These are phyloP conservation scores for Apteryx mantelli DNA, from an alignment of 2,113 vertebrate species.

Conservation along the genomic window DNA sequence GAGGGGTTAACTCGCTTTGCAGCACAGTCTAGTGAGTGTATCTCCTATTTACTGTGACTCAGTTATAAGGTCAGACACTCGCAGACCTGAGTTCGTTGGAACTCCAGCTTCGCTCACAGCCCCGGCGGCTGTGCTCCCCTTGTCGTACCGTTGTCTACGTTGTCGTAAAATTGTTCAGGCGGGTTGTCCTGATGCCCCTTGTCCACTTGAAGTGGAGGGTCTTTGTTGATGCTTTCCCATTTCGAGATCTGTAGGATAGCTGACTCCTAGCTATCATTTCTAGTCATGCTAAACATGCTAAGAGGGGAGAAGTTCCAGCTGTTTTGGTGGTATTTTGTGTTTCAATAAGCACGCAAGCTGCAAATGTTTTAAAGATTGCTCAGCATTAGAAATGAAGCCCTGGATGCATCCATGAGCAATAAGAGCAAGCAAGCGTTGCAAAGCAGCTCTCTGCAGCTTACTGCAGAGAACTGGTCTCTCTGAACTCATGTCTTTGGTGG, in stretches of 20 bases:
- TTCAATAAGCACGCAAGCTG: background rate
- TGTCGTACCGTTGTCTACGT: background rate
- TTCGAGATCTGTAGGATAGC: background rate
- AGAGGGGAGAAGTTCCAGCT: fast-evolving
- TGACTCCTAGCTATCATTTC: background rate
- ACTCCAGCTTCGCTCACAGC: fast-evolving
- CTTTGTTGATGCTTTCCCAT: background rate
- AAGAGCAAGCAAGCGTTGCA: background rate
- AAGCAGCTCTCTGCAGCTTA: background rate
- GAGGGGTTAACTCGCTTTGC: background rate
- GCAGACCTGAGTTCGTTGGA: fast-evolving
- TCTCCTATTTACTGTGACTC: background rate
- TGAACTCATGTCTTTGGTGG: background rate
- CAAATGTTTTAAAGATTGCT: background rate
- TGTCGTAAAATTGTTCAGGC: background rate
- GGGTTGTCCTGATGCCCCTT: no score
- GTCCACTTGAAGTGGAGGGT: no score
- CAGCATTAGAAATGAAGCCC: background rate
- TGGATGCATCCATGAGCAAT: background rate
- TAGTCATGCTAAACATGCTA: background rate
- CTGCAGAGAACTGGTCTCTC: fast-evolving
- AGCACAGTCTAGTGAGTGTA: no score
- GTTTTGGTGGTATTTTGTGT: background rate
- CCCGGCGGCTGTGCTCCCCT: background rate
- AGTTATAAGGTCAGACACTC: background rate